A percentile compares a stretch with the other conserved stretches of the same genome.
Conservation (phyloP, 35 echinoderm and acorn worm species). For the Amphiura filiformis region DNA sequence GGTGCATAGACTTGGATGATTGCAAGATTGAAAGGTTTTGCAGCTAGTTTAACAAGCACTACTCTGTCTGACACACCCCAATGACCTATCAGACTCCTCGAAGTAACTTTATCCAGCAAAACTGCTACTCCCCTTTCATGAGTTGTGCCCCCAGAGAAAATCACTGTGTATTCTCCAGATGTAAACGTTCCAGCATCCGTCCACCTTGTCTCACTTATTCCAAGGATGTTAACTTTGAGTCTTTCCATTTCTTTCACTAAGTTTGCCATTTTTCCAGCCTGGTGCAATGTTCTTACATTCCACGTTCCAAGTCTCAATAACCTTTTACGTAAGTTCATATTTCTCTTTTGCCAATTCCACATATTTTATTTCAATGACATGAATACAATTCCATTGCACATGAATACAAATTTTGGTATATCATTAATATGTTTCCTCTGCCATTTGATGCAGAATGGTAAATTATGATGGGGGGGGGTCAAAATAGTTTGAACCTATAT, state of each 20-base stretch:
- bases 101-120: neutral
- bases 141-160: constrained; percentile 31
- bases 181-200: neutral
- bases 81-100: neutral
- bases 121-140: constrained; percentile 29
- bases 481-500: too few species aligned
- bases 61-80: constrained; percentile 27
- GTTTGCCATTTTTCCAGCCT: constrained; percentile 9
- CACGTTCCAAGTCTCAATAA: constrained; percentile 30
- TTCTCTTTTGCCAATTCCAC: too few species aligned
- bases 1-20: constrained; percentile 29
- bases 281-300: constrained; percentile 35
- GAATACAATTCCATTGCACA: too few species aligned
- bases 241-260: constrained; percentile 21
- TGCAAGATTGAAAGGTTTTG: neutral
- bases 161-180: neutral
- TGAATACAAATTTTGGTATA: too few species aligned
- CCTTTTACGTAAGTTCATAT: neutral
- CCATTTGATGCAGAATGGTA: too few species aligned
- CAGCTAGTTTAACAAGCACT: neutral
- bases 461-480: too few species aligned
- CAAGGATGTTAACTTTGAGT: constrained; percentile 20
- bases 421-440: too few species aligned
- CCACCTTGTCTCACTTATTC: constrained; percentile 43
- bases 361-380: too few species aligned